These are phyloP conservation scores for Nymphalis io DNA, from an alignment of 1,140 invertebrate species.

Conservation along the genomic window DNA sequence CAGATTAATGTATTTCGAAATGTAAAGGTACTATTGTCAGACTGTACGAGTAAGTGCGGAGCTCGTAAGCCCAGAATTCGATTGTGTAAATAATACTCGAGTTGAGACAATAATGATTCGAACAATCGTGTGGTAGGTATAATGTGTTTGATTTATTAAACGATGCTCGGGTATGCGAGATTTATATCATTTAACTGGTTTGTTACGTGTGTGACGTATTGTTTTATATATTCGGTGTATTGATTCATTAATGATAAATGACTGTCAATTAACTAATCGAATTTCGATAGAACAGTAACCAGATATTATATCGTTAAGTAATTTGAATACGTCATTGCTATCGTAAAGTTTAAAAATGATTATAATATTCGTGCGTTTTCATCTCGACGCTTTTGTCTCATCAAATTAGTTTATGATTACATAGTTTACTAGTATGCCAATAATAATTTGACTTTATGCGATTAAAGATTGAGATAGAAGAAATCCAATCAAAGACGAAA, in stretches of 20 bases:
- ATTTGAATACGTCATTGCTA: not conserved
- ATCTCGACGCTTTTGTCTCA: no score
- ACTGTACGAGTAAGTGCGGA: conserved; percentile 43
- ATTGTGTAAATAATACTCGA: conserved; percentile 71
- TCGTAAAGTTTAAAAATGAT: not conserved
- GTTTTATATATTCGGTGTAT: conserved; percentile 40
- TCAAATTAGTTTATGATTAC: no score
- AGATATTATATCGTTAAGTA: not conserved
- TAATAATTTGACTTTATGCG: no score
- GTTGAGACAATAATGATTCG: conserved; percentile 74
- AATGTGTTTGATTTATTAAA: conserved; percentile 77
- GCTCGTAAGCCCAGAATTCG: conserved; percentile 63
- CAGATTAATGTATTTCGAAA: conserved; percentile 13
- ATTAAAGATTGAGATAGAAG: no score
- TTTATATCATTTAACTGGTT: conserved; percentile 40
- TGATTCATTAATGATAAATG: conserved; percentile 38
- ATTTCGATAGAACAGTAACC: conserved; percentile 3
- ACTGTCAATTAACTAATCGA: conserved; percentile 27
- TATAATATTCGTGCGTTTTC: no score
- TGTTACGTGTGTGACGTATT: conserved; percentile 46
- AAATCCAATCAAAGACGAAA: no score
- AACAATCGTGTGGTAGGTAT: conserved; percentile 68
- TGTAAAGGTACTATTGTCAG: conserved; percentile 15
- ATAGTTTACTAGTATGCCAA: no score
- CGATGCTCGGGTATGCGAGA: conserved; percentile 43